A percentile compares a stretch with the other conserved stretches of the same genome.
These are phyloP conservation scores for Tarsius wallacei DNA, from an alignment of 2,797 vertebrate genomes.

Conservation along the genomic window DNA sequence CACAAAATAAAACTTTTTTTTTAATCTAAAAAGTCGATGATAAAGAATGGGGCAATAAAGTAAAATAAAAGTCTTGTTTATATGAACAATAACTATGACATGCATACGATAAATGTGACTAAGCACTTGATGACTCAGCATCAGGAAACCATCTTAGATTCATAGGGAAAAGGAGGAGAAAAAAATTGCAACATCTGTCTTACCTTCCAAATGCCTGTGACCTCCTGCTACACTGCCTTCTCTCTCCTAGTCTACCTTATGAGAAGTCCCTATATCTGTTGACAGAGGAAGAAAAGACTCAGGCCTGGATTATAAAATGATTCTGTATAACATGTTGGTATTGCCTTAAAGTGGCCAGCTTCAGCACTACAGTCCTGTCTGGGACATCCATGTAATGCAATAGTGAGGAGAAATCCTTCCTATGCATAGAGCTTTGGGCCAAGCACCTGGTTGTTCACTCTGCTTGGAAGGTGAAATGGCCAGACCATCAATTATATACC, in stretches of 20 bases:
- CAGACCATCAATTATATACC: background rate
- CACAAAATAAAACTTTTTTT: background rate
- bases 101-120: background rate
- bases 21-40: background rate
- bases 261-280: background rate
- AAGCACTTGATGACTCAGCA: background rate
- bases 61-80: background rate
- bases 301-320: background rate
- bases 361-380: too few species aligned
- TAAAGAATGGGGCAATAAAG: background rate
- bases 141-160: background rate
- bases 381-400: background rate
- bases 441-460: background rate
- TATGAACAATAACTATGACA: background rate
- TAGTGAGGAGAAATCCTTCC: background rate
- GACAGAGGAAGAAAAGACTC: background rate
- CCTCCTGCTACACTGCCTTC: background rate
- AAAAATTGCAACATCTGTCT: background rate
- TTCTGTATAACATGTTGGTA: background rate
- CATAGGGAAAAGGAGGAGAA: background rate
- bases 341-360: background rate
- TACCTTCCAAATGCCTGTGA: background rate
- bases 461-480: background rate
- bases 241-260: background rate
- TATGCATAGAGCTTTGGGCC: too few species aligned